Conservation (phyloP, 2,888 invertebrate genomes). For the Aspidiotus rigidus region DNA sequence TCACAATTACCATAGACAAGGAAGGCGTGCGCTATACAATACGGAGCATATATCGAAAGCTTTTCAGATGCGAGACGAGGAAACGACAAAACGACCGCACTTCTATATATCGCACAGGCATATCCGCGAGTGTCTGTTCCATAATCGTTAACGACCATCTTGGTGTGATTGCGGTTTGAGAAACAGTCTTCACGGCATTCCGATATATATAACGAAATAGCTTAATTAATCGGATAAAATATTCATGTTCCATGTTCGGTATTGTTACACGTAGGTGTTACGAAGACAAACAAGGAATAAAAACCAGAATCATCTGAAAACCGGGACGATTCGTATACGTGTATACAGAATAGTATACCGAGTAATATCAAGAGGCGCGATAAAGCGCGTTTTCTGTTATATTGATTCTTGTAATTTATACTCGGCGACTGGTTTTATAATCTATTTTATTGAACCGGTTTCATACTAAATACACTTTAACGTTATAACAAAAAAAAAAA, state of each 20-base stretch:
- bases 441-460: slow-evolving; percentile 31
- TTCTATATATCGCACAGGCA: no score
- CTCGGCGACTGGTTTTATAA: slow-evolving; percentile 33
- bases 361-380: slow-evolving; percentile 7
- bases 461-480: slow-evolving; percentile 26
- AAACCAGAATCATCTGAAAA: slow-evolving; percentile 13
- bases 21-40: no score
- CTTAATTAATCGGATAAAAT: slow-evolving; percentile 26
- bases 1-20: no score
- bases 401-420: slow-evolving; percentile 34
- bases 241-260: slow-evolving; percentile 10
- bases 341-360: background rate
- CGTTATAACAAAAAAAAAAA: background rate
- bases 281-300: slow-evolving; percentile 16
- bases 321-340: background rate
- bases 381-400: slow-evolving; percentile 25
- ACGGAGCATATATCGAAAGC: no score
- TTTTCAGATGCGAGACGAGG: no score
- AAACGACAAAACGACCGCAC: no score
- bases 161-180: slow-evolving; percentile 1
- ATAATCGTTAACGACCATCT: slow-evolving; percentile 1
- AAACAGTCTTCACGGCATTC: slow-evolving; percentile 8
- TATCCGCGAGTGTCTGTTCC: no score
- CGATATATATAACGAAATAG: slow-evolving; percentile 11
- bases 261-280: slow-evolving; percentile 22